Percentiles rank a stretch among this genome's conserved stretches.
These are phyloP conservation scores for Drosophila setosimentum DNA, from an alignment of 2,888 invertebrate genomes.

Conservation along the genomic window DNA sequence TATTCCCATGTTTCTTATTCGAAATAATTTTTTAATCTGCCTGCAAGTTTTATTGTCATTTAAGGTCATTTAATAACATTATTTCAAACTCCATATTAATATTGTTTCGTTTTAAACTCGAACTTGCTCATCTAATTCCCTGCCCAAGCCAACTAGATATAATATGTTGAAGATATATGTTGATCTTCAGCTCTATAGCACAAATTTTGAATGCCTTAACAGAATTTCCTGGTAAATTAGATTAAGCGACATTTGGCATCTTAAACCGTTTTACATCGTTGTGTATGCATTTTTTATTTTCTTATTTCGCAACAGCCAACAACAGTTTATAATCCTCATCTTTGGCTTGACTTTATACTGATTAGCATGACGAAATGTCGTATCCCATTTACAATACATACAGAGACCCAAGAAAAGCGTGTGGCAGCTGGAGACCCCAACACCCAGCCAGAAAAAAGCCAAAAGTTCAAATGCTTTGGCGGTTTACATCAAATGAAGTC, in stretches of 20 bases:
- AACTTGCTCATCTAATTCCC: background rate
- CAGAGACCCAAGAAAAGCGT: constrained; percentile 25
- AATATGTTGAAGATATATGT: background rate
- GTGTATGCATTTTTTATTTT: constrained; percentile 9
- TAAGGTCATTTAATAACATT: background rate
- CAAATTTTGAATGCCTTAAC: background rate
- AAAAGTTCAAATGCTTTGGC: constrained; percentile 74
- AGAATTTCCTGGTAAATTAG: background rate
- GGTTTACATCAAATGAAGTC: constrained; percentile 75
- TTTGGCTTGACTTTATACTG: constrained; percentile 55
- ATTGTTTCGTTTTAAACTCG: background rate
- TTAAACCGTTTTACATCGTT: background rate
- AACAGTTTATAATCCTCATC: constrained; percentile 17
- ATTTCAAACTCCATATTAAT: fast-evolving
- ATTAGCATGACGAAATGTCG: constrained; percentile 79
- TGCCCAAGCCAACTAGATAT: background rate
- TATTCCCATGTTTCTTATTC: background rate
- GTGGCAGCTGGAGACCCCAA: constrained; percentile 25
- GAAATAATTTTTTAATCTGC: background rate
- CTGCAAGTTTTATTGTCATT: too few species aligned
- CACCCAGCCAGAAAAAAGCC: constrained; percentile 50
- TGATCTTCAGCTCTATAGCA: background rate
- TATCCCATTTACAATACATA: constrained; percentile 57
- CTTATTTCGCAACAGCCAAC: constrained; percentile 21
- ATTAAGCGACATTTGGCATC: constrained; percentile 14